Conservation (phyloP, 1,140 invertebrate species). For the Formica selysi region DNA sequence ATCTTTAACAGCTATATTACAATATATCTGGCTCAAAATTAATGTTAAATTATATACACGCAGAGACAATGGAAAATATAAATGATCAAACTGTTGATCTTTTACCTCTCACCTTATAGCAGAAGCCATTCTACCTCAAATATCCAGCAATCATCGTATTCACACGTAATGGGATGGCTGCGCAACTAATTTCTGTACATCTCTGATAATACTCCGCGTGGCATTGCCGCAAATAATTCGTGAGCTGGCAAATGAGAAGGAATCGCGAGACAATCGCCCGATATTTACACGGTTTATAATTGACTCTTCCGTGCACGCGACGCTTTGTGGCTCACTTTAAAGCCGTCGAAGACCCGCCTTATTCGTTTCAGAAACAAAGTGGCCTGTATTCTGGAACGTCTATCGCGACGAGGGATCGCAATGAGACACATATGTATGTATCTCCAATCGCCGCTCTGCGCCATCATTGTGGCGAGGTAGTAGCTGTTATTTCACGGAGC, state of each 20-base stretch:
- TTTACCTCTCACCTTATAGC: neutral
- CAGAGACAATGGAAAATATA: neutral
- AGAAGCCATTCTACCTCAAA: neutral
- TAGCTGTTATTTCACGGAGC: slow-evolving; percentile 69
- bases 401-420: slow-evolving; percentile 70
- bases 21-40: neutral
- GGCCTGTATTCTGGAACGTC: slow-evolving; percentile 64
- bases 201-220: neutral
- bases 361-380: slow-evolving; percentile 62
- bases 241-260: slow-evolving; percentile 17
- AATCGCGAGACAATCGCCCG: slow-evolving; percentile 23
- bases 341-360: slow-evolving; percentile 40
- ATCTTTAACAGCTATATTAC: neutral
- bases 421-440: slow-evolving; percentile 63
- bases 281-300: slow-evolving; percentile 56
- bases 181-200: slow-evolving; percentile 30
- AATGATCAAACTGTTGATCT: neutral
- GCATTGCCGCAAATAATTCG: slow-evolving; percentile 35
- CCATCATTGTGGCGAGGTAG: slow-evolving; percentile 50
- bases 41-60: neutral
- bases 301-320: slow-evolving; percentile 52
- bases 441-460: slow-evolving; percentile 47
- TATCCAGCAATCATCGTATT: slow-evolving; percentile 33
- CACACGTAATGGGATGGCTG: slow-evolving; percentile 1
- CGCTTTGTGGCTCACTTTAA: neutral